Conservation (phyloP, 2,113 vertebrate genomes). For the Coptodon bakossiorum region DNA sequence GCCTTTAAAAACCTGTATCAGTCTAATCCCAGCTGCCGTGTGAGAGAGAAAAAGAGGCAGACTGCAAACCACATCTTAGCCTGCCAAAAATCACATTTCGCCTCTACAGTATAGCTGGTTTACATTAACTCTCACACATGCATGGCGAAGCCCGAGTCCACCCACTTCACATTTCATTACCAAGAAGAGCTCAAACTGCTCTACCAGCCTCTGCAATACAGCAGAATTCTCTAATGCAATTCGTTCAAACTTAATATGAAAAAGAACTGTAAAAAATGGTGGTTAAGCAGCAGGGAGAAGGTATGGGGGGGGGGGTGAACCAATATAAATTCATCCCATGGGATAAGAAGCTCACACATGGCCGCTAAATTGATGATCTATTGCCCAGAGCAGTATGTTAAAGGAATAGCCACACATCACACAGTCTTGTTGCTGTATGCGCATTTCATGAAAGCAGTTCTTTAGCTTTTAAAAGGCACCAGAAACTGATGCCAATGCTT, state of each 20-base stretch:
- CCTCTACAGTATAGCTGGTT: slow-evolving; percentile 58
- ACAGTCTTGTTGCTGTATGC: not conserved
- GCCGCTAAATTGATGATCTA: slow-evolving; percentile 27
- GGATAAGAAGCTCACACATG: slow-evolving; percentile 23
- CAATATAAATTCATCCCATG: slow-evolving; percentile 13
- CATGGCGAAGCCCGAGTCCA: slow-evolving; percentile 34
- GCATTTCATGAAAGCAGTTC: not conserved
- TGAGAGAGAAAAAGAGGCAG: slow-evolving; percentile 35
- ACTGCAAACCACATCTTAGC: slow-evolving; percentile 56
- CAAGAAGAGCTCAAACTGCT: slow-evolving; percentile 43
- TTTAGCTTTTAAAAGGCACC: not conserved
- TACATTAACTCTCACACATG: slow-evolving; percentile 65
- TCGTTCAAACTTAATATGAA: slow-evolving; percentile 25
- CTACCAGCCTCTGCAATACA: slow-evolving; percentile 13
- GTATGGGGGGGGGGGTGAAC: not conserved
- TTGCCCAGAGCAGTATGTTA: slow-evolving; percentile 1
- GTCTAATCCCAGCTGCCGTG: slow-evolving; percentile 26
- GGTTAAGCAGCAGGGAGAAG: not conserved
- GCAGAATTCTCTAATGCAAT: slow-evolving; percentile 11
- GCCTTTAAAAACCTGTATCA: slow-evolving; percentile 32
- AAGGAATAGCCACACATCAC: slow-evolving; percentile 8
- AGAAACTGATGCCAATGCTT: not conserved
- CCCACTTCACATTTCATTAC: slow-evolving; percentile 65
- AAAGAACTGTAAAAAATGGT: slow-evolving; percentile 15
- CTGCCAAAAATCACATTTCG: slow-evolving; percentile 69